Evolutionary conservation across 2,888 invertebrate species (phyloP), one percentile per base, ranked within the genome.

Genomic region (Drosophila mulleri): DNA sequence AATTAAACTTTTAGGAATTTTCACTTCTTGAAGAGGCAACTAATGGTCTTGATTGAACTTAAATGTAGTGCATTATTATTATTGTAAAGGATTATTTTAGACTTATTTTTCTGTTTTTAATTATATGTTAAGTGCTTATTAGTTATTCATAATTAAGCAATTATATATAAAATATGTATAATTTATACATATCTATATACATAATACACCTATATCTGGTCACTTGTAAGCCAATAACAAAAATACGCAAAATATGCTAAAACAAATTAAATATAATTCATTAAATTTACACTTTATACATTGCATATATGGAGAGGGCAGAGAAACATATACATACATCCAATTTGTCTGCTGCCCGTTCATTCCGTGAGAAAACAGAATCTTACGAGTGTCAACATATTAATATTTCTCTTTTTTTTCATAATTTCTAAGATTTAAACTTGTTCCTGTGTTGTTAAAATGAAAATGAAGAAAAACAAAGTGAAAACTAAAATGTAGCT

Each of bases 221-320:
- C 91, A 91, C 83, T 80, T 82, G 64, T 76, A 91, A 90, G 91
- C 91, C 91, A 91, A 91, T 91, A 80, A 83, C 72, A 87, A 77
- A 63, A 77, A 65, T 42, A 59, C 26, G 59, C 62, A 58, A 71
- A 54, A 54, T 60, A 68, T 56, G 59, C 59, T 59, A 83, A 68
- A 64, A 66, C 68, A 78, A 80, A 75, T 75, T 78, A 84, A 26
- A 20, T 66, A 67, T 69, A 75, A 65, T 75, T 68, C 53, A 68
- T 64, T 53, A 52, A 58, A 82, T 44, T 59, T 67, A 74, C 62
- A 81, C 83, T 76, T 81, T 83, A 76, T 80, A 76, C 83, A 80
- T 86, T 82, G 83, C 81, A 81, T 67, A 47, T 1, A 56, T 59
- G 47, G 37, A 65, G 41, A 76, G 56, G 26, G 65, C 64, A 60